Base-by-base conservation (phyloP, 2,113 vertebrate species). In the Tauraco erythrolophus region DNA sequence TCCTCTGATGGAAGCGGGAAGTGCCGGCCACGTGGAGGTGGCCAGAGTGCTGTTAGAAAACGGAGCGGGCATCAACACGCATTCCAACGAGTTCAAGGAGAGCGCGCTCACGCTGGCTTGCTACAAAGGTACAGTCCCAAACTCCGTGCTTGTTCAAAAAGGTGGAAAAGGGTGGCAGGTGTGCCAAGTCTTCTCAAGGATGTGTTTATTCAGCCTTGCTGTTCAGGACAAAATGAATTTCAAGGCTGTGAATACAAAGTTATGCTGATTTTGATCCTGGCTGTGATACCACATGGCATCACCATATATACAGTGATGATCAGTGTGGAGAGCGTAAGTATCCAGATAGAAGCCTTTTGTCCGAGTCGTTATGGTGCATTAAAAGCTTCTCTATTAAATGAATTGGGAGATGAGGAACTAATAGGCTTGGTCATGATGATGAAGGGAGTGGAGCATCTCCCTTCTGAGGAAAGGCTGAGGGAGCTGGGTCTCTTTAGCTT, bases 61-160 rank as follows among this genome's bases (percentile, higher is more conserved):
- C 10, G 99, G 99, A 31, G 99, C 99, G 6, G 99, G 99, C 96
- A 99, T 99, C 93, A 99, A 99, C 90, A 99, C 99, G 45, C 99
- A 99, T 98, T 99, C 99, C 98, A 99, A 99, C 58, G 99, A 99
- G 93, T 99, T 99, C 98, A 99, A 99, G 97, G 99, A 99, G 98
- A 99, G 99, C 19, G 99, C 99, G 2, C 99, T 99, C 84, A 99
- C 99, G 0, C 98, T 99, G 93, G 99, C 99, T 45, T 99, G 99
- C 98, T 99, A 99, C 95, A 99, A 99, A 99, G 99, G 99, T 99
- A 71, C 3, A 7, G 72, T 62, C 31, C 65, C 45, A 14, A 6
- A 48, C 21, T 22, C 48, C 8, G 19, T 48, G 21, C 48, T 48
- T 48, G 48, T 48, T 48, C 41, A 19, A 6, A 19, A 0, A 9